Base-by-base conservation (phyloP, 2,113 vertebrate genomes). In the Corythoichthys haematopterus region DNA sequence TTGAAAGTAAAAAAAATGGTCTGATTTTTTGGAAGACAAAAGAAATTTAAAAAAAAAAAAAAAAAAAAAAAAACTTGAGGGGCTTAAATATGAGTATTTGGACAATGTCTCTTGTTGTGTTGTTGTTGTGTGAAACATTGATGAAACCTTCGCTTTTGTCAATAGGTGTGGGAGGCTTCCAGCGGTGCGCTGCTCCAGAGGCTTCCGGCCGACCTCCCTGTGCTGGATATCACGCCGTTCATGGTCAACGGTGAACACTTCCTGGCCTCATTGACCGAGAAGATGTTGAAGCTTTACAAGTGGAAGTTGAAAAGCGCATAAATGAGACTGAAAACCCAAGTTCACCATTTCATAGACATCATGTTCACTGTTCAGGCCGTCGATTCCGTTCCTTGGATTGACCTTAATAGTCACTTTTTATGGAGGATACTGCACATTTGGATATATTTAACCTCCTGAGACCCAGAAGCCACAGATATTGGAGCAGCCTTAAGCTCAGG, bases 181-280 rank as follows among this genome's bases (percentile, higher is more conserved):
- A 95, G 86, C 1, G 95, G 96, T 38, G 85, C 83, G 8, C 76
- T 98, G 66, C 87, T 96, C 12, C 97, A 99, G 90, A 94, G 93
- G 75, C 91, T 99, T 16, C 91, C 92, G 3, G 90, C 92, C 0
- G 92, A 97, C 81, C 91, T 95, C 8, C 95, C 96, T 0, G 93
- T 98, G 64, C 67, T 98, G 87, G 96, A 96, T 75, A 93, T 99
- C 86, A 95, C 93, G 53, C 93, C 95, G 0, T 91, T 97, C 69
- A 87, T 91, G 8, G 90, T 92, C 74, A 98, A 96, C 66, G 92
- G 91, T 35, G 90, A 69, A 38, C 93, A 88, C 83, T 92, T 92
- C 74, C 85, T 99, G 84, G 94, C 94, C 9, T 94, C 94, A 1
- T 91, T 99, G 38, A 99, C 97, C 0, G 96, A 97, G 90, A 99